Evolutionary conservation across 2,888 invertebrate genomes (phyloP), one percentile per base, ranked within the genome.

Genomic region (Steinernema carpocapsae): DNA sequence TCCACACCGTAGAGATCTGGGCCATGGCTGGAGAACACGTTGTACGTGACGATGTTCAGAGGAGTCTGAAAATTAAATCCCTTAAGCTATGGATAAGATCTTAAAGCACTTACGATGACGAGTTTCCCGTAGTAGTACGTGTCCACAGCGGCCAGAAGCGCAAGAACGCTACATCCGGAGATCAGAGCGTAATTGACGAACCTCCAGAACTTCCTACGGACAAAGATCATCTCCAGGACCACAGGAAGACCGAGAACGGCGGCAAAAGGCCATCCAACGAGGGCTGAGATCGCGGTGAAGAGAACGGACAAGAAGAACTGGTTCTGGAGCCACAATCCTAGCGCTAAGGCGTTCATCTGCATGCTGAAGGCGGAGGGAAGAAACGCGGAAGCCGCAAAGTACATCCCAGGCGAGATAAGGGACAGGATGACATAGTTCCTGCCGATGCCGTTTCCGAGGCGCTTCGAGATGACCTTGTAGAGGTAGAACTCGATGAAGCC

Each of bases 261-360:
- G 76, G 95, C 94, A 91, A 99, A 99, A 0, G 99, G 99, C 99
- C 99, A 99, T 79, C 97, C 94, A 89, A 92, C 82, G 84, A 92
- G 88, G 22, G 94, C 91, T 42, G 94, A 93, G 43, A 93, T 91
- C 0, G 96, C 97, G 0, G 81, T 82, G 45, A 70, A 79, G 26
- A 79, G 70, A 37, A 86, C 80, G 14, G 85, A 78, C 24, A 76
- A 0, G 24, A 79, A 78, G 22, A 43, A 79, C 82, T 79, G 79
- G 71, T 79, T 52, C 64, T 80, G 83, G 17, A 94, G 94, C 95
- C 96, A 97, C 77, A 93, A 93, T 14, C 94, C 94, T 84, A 94
- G 91, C 0, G 94, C 93, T 0, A 93, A 91, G 83, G 93, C 91
- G 71, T 92, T 92, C 85, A 94, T 91, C 83, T 94, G 94, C 92